Percentiles rank a stretch among this genome's conserved stretches.
Conservation (phyloP, 2,888 invertebrate genomes). For the Empis stercorea region DNA sequence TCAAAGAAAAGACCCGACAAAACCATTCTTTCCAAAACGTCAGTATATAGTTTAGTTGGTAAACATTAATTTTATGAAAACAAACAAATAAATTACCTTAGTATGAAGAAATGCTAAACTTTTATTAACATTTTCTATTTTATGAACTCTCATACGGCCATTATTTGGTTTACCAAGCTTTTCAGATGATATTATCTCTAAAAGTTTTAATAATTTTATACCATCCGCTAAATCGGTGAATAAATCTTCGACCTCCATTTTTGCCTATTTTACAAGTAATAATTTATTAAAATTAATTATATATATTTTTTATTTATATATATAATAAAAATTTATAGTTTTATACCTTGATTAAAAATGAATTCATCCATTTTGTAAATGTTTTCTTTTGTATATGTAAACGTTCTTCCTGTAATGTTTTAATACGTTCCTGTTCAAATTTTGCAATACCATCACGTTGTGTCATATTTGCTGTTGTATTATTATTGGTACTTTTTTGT, state of each 20-base stretch:
- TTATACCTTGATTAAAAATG: conserved; percentile 88
- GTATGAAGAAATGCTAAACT: conserved; percentile 91
- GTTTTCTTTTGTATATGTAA: conserved; percentile 99
- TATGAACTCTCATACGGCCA: conserved; percentile 93
- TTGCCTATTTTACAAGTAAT: conserved; percentile 49
- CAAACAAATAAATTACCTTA: conserved; percentile 44
- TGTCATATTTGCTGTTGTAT: conserved; percentile 70
- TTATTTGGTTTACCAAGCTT: conserved; percentile 93
- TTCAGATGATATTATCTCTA: conserved; percentile 98
- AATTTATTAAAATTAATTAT: conserved; percentile 2
- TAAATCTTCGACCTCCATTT: conserved; percentile 95
- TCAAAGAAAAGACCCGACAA: no score
- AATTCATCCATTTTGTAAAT: conserved; percentile 99
- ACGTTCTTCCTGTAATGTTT: conserved; percentile 93
- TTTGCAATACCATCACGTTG: conserved; percentile 82
- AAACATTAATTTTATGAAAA: no score
- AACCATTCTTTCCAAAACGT: no score
- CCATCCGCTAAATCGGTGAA: conserved; percentile 95
- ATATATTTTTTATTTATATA: not conserved
- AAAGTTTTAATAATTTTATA: conserved; percentile 74
- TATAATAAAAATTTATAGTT: no score
- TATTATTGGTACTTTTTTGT: conserved; percentile 35
- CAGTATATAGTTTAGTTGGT: no score
- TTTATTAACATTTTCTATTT: conserved; percentile 98
- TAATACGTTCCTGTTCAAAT: conserved; percentile 93